Evolutionary conservation across 1,140 invertebrate genomes (phyloP).

Genomic region (Drosophila kepulauana): DNA sequence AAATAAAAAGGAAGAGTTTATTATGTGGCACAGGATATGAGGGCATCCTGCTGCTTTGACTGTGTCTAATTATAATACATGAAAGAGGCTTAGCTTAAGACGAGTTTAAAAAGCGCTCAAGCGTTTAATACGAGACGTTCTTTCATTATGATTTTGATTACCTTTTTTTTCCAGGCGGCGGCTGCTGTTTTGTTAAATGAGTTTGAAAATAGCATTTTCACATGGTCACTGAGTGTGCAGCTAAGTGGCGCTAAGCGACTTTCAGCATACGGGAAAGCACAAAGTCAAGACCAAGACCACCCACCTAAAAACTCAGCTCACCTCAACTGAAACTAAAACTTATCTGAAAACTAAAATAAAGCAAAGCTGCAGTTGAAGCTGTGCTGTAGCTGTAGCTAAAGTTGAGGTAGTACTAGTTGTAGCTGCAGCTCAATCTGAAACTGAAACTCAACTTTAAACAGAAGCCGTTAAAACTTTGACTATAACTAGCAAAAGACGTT

Average conservation of each 20-base stretch:
- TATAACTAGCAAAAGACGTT: conserved; percentile 41
- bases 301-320: conserved; percentile 51
- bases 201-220: conserved; percentile 36
- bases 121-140: conserved; percentile 1
- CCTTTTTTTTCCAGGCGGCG: conserved; percentile 10
- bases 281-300: conserved; percentile 48
- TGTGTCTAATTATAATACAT: not conserved
- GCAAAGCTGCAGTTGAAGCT: conserved; percentile 41
- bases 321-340: conserved; percentile 33
- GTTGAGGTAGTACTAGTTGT: conserved; percentile 35
- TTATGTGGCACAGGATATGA: conserved; percentile 4
- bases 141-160: conserved; percentile 13
- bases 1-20: not conserved
- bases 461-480: conserved; percentile 60
- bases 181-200: conserved; percentile 29
- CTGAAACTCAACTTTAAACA: conserved; percentile 42
- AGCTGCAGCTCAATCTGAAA: conserved; percentile 40
- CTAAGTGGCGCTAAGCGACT: conserved; percentile 12
- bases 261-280: conserved; percentile 4
- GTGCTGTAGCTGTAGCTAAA: conserved; percentile 35
- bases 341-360: conserved; percentile 33
- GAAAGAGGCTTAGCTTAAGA: conserved; percentile 3
- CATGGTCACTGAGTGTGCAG: conserved; percentile 10
- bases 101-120: not conserved
- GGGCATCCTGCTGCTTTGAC: not conserved